phyloP scores from a whole-genome alignment of 2,113 vertebrate genomes.

The Platysternon megacephalum region DNA sequence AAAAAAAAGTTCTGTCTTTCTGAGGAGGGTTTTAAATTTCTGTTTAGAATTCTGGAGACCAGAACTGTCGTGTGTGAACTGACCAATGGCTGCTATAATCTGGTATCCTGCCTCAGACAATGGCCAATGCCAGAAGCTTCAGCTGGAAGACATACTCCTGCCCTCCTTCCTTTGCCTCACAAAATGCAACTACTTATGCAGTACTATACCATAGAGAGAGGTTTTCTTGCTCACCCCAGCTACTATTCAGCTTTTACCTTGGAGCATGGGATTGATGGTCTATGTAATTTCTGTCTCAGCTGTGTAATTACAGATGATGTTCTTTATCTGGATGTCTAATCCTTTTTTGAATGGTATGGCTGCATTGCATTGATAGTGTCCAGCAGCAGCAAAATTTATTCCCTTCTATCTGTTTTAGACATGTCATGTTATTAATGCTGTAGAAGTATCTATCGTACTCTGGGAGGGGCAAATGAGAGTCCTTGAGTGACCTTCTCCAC shows the following conservation, averaged over 20 bases:
- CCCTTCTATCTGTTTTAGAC: neutral
- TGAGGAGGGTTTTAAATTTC: neutral
- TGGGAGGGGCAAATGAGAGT: slow-evolving; percentile 6
- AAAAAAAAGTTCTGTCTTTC: too few relatives aligned
- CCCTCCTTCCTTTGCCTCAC: neutral
- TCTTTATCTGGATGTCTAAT: neutral
- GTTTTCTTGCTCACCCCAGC: accelerated
- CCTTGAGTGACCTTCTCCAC: neutral
- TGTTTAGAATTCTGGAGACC: neutral
- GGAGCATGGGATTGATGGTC: accelerated
- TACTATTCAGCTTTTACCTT: neutral
- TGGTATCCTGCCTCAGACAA: accelerated
- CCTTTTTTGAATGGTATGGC: neutral
- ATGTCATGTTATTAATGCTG: neutral
- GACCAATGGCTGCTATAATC: accelerated
- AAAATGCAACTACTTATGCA: accelerated
- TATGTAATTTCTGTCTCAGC: accelerated
- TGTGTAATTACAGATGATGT: accelerated
- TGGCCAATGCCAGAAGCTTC: accelerated
- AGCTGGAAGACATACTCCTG: neutral
- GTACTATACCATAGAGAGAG: neutral
- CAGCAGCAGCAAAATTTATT: neutral
- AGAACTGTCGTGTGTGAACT: neutral
- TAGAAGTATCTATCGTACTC: neutral
- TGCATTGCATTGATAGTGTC: neutral